phyloP scores from a whole-genome alignment of 2,113 vertebrate species.

The Ailuropoda melanoleuca region DNA sequence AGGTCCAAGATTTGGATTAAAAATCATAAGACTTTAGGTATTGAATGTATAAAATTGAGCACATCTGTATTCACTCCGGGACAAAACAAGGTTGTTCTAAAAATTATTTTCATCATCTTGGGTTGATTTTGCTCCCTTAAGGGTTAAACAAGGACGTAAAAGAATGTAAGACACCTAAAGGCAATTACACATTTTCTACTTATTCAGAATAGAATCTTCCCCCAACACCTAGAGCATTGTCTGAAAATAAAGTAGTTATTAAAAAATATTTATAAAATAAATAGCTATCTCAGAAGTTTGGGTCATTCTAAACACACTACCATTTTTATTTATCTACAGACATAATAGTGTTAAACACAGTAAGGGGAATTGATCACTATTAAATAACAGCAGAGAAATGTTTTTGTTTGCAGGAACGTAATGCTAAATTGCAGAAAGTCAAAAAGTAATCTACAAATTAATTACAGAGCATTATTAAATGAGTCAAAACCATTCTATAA shows the following conservation, averaged over 20 bases:
- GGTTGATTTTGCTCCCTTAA: background rate
- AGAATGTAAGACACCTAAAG: background rate
- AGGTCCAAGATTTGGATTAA: background rate
- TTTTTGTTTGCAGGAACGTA: background rate
- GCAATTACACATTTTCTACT: background rate
- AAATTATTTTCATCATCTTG: background rate
- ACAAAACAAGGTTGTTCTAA: background rate
- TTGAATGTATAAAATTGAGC: background rate
- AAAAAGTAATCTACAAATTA: slow-evolving; percentile 53
- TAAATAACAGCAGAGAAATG: background rate
- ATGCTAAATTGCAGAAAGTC: background rate
- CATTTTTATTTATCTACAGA: background rate
- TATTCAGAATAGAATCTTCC: background rate
- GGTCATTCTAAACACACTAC: background rate
- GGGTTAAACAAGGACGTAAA: background rate
- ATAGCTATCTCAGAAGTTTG: background rate
- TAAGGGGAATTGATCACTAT: background rate
- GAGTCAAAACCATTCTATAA: slow-evolving; percentile 45
- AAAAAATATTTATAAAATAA: background rate
- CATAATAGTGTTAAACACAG: background rate
- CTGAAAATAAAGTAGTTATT: background rate
- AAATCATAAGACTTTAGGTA: background rate
- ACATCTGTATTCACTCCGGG: background rate
- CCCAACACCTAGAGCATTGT: background rate
- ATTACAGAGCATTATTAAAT: slow-evolving; percentile 35